Base-by-base conservation (phyloP, 2,888 invertebrate genomes). In the Rugalucina vietnamica region DNA sequence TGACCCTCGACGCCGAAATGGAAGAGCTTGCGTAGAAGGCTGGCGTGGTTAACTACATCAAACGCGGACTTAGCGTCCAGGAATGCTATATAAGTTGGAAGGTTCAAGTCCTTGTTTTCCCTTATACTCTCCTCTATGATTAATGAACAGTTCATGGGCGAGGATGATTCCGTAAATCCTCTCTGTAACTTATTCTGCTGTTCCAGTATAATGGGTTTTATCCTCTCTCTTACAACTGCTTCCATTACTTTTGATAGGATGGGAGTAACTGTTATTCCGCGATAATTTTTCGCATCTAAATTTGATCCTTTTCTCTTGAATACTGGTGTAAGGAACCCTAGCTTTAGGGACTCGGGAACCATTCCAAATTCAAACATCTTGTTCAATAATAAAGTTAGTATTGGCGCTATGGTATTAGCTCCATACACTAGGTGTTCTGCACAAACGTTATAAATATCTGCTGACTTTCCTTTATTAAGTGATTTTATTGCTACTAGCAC, bases 51-150 rank as follows among this genome's bases (percentile, higher is more conserved):
- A 8, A 81, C 71, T 37, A 81, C 76, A 39, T 81, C 81, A 37
- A 81, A 72, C 18, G 81, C 81, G 34, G 76, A 71, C 49, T 81
- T 81, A 12, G 77, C 76, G n/a, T 81, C 81, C 10, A 81, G 65
- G 34, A 60, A 57, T 24, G 54, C 81, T 8, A 72, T 18, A 24
- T 60, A 72, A 1, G 39, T 39, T 0, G 27, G n/a, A 12, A 18
- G 5, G 14, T 65, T 76, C 1, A n/a, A 1, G 43, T 81, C 73
- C 24, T 14, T 71, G 14, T 37, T 1, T 50, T 81, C 72, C 1
- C 81, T 34, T 5, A 71, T 24, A 14, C 70, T 34, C 39, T 81
- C 81, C 32, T 81, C 73, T 32, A 81, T 39, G 10, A 81, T 76
- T 37, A 72, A 37, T 0, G 81, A 39, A 37, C 60, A 39, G 36